These are phyloP conservation scores for Neostethus bicornis DNA, from an alignment of 2,797 vertebrate genomes.

Conservation along the genomic window DNA sequence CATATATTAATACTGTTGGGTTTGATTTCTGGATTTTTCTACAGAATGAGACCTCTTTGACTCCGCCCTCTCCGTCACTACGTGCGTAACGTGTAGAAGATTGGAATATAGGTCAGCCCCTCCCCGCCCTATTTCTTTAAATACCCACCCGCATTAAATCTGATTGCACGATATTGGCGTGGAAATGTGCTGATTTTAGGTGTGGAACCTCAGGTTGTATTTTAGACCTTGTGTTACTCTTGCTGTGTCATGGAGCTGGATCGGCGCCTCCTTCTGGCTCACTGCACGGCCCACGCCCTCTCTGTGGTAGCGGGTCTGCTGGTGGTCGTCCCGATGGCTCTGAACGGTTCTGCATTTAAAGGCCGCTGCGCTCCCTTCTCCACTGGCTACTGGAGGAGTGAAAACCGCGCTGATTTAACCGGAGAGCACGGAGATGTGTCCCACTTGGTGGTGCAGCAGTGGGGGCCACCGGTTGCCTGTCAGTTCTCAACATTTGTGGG, in stretches of 20 bases:
- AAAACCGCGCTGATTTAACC: constrained; percentile 48
- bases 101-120: background rate
- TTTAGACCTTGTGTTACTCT: background rate
- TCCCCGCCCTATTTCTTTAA: constrained; percentile 44
- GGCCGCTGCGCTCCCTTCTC: constrained; percentile 83
- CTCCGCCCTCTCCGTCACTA: background rate
- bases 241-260: constrained; percentile 76
- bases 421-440: constrained; percentile 48
- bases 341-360: constrained; percentile 84
- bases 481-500: constrained; percentile 84
- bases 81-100: constrained; percentile 19
- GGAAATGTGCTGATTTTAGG: background rate
- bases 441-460: constrained; percentile 78
- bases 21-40: background rate
- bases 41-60: constrained; percentile 41
- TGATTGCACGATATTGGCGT: background rate
- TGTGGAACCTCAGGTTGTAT: background rate
- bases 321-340: constrained; percentile 82
- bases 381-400: constrained; percentile 78
- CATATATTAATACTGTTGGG: background rate
- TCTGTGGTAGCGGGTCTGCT: constrained; percentile 74
- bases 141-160: background rate
- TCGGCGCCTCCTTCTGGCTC: constrained; percentile 78
- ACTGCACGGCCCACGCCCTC: constrained; percentile 80
- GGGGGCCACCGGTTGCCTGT: constrained; percentile 82